Percentiles rank a stretch among this genome's conserved stretches.
Evolutionary conservation across 2,888 invertebrate species (phyloP).

Genomic region (Pristionchus fissidentatus): DNA sequence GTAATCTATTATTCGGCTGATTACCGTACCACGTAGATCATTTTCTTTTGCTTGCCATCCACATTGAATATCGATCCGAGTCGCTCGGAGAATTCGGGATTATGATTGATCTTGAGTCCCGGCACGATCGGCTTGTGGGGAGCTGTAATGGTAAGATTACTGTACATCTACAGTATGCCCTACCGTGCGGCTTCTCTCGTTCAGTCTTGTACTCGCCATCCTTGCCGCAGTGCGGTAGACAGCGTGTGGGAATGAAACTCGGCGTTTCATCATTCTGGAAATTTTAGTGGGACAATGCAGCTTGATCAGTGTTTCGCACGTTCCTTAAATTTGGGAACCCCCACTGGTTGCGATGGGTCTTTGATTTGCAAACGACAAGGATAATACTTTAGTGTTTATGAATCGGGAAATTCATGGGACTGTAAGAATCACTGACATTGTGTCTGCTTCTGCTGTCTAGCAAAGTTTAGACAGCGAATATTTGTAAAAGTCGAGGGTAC

Average conservation of each 20-base stretch:
- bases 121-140: not conserved
- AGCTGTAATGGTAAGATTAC: not conserved
- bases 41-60: not conserved
- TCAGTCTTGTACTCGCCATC: not conserved
- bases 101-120: not conserved
- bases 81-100: not conserved
- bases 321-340: too few species aligned
- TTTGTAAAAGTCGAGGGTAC: too few species aligned
- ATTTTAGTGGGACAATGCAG: too few species aligned
- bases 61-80: not conserved
- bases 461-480: too few species aligned
- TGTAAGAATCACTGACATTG: too few species aligned
- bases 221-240: not conserved
- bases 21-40: slow-evolving; percentile 7
- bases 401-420: too few species aligned
- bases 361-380: too few species aligned
- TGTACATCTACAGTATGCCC: not conserved
- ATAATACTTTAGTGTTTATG: too few species aligned
- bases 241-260: not conserved
- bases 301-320: too few species aligned
- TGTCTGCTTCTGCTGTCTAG: too few species aligned
- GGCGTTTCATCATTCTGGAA: too few species aligned
- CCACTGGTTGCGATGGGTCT: too few species aligned
- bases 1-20: not conserved
- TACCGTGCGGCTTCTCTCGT: not conserved